Base-by-base conservation (phyloP, 2,113 vertebrate species). In the Sakesphorus luctuosus region DNA sequence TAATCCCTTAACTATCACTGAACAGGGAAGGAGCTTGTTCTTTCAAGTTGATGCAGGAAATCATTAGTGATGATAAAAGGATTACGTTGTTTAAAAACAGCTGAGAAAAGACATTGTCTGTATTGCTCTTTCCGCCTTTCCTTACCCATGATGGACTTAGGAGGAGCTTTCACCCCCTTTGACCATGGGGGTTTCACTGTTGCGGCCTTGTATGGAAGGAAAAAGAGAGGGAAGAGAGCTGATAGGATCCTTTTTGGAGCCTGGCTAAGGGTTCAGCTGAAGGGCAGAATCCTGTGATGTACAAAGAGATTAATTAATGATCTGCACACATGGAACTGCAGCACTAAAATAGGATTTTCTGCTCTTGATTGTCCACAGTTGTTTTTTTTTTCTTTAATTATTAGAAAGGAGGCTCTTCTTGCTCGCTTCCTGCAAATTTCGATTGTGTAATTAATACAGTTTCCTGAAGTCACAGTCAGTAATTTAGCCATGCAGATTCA, bases 41-140 rank as follows among this genome's bases (percentile, higher is more conserved):
- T 94, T 97, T 96, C 67, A 93, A 76, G 89, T 77, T 93, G 84
- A 47, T 86, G 43, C 83, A 94, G 75, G 67, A 75, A 92, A 84
- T 38, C 24, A 33, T 35, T 71, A 93, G 24, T 43, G 55, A 61
- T 94, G 88, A 86, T 96, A 84, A 96, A 97, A 94, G 62, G 35
- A 55, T 75, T 75, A 33, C 40, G 29, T 80, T 88, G 77, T 93
- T 96, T 87, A 66, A 91, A 94, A 97, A 87, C 10, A 35, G 68
- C 69, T 93, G 76, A 76, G 73, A 33, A 78, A 79, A 96, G 20
- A 77, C 90, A 28, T n/a, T 72, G 18, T 73, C 40, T 77, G 2
- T 68, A 13, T 87, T 89, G 29, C 44, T 92, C 47, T 88, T 92
- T 83, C 49, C 29, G 52, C 38, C 63, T 76, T 92, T 87, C 49